These are phyloP conservation scores for Hemitrygon akajei DNA, from an alignment of 2,797 vertebrate genomes.

Conservation along the genomic window DNA sequence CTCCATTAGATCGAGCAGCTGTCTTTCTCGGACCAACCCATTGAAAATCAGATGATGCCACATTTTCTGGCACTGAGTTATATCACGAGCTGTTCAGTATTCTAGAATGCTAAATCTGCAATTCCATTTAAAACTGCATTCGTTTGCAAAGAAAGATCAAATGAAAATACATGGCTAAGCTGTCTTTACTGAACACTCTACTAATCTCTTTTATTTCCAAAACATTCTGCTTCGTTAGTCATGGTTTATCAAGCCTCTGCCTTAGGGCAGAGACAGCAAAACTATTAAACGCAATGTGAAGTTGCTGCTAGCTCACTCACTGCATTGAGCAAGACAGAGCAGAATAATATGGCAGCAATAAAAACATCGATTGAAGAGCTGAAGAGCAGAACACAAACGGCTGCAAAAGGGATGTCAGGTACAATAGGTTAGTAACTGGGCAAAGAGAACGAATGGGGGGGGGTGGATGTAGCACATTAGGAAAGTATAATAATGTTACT, in stretches of 20 bases:
- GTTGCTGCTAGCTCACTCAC: background rate
- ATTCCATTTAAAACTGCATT: slow-evolving; percentile 12
- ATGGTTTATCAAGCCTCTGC: slow-evolving; percentile 41
- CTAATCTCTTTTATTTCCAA: slow-evolving; percentile 19
- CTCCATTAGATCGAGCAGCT: background rate
- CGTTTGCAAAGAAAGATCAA: slow-evolving; percentile 20
- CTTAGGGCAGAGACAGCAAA: slow-evolving; percentile 40
- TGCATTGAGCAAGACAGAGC: slow-evolving; percentile 37
- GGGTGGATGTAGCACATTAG: background rate
- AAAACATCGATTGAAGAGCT: slow-evolving; percentile 66
- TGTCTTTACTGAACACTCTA: slow-evolving; percentile 9
- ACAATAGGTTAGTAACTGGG: slow-evolving; percentile 52
- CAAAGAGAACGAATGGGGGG: background rate
- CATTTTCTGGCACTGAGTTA: background rate
- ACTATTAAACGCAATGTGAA: slow-evolving; percentile 56
- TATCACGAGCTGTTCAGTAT: background rate
- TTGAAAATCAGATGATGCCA: background rate
- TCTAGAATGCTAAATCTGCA: background rate
- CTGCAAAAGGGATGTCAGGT: slow-evolving; percentile 56
- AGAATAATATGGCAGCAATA: slow-evolving; percentile 61
- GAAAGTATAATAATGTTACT: background rate
- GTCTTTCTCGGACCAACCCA: background rate
- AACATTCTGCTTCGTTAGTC: slow-evolving; percentile 56
- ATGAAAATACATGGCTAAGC: slow-evolving; percentile 7
- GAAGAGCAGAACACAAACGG: slow-evolving; percentile 55